phyloP scores from a whole-genome alignment of 1,140 invertebrate species.

The Augochlora pura region DNA sequence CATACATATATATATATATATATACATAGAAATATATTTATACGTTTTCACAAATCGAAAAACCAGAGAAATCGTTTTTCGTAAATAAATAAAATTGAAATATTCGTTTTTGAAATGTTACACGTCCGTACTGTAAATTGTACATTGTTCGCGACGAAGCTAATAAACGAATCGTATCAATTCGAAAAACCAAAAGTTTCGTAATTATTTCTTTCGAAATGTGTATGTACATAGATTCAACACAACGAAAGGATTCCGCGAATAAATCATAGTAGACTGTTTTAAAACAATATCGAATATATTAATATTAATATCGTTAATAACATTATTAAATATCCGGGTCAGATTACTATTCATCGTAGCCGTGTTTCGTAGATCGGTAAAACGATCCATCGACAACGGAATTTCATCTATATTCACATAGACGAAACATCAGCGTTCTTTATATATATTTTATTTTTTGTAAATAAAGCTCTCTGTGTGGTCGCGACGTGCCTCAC shows the following conservation, averaged over 20 bases:
- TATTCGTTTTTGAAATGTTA: not conserved
- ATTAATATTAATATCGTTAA: constrained; percentile 68
- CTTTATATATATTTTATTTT: not conserved
- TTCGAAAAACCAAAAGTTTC: not conserved
- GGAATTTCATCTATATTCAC: not conserved
- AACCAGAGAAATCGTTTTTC: not conserved
- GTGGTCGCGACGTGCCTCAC: constrained; percentile 12
- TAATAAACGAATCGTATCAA: constrained; percentile 28
- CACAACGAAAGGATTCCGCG: constrained; percentile 21
- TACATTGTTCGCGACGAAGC: not conserved
- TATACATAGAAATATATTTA: constrained; percentile 5
- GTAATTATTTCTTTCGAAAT: not conserved
- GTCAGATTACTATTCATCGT: constrained; percentile 61
- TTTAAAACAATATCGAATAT: constrained; percentile 67
- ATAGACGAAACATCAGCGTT: not conserved
- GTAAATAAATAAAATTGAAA: too few species aligned
- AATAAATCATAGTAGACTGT: constrained; percentile 37
- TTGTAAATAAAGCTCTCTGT: constrained; percentile 33
- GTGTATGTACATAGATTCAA: too few species aligned
- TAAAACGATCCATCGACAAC: constrained; percentile 15
- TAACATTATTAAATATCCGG: constrained; percentile 65
- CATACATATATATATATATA: constrained; percentile 1
- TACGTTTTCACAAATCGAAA: not conserved
- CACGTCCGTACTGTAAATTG: constrained; percentile 3
- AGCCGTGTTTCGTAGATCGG: constrained; percentile 37